phyloP scores from a whole-genome alignment of 2,888 invertebrate species.

The Drosophila imparisetae region DNA sequence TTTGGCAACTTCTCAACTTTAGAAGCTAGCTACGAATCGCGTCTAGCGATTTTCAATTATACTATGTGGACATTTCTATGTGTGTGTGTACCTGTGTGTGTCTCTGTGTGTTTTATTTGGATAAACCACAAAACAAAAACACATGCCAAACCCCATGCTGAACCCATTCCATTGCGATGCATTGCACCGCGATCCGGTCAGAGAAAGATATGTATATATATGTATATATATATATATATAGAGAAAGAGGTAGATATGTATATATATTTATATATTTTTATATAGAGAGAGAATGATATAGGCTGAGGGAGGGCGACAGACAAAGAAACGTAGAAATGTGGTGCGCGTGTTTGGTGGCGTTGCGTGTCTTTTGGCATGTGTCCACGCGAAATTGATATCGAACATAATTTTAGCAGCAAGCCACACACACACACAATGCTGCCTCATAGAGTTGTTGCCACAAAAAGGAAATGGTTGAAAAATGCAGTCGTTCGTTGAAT shows the following conservation, averaged over 20 bases:
- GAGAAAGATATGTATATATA: background rate
- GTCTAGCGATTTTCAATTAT: constrained; percentile 37
- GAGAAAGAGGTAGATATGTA: constrained; percentile 11
- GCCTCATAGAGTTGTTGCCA: constrained; percentile 36
- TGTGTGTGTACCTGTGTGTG: constrained; percentile 1
- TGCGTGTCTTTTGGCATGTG: constrained; percentile 80
- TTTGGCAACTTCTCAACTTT: constrained; percentile 1
- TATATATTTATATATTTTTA: background rate
- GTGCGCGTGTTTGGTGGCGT: constrained; percentile 79
- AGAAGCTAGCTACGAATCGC: background rate
- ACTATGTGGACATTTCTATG: constrained; percentile 8
- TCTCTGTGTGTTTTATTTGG: constrained; percentile 32
- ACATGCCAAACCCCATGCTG: constrained; percentile 21
- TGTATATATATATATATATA: background rate
- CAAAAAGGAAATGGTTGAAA: constrained; percentile 74
- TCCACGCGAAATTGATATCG: constrained; percentile 81
- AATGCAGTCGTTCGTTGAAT: constrained; percentile 59
- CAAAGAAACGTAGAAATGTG: constrained; percentile 53
- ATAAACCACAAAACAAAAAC: constrained; percentile 18
- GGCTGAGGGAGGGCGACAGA: constrained; percentile 23
- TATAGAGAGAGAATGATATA: constrained; percentile 4
- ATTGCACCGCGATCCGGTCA: constrained; percentile 17
- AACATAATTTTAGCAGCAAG: constrained; percentile 74
- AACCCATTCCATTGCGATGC: constrained; percentile 8
- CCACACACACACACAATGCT: constrained; percentile 28